Percentiles rank a stretch among this genome's conserved stretches.
phyloP scores from a whole-genome alignment of 2,113 vertebrate species.

The Penelope pileata region DNA sequence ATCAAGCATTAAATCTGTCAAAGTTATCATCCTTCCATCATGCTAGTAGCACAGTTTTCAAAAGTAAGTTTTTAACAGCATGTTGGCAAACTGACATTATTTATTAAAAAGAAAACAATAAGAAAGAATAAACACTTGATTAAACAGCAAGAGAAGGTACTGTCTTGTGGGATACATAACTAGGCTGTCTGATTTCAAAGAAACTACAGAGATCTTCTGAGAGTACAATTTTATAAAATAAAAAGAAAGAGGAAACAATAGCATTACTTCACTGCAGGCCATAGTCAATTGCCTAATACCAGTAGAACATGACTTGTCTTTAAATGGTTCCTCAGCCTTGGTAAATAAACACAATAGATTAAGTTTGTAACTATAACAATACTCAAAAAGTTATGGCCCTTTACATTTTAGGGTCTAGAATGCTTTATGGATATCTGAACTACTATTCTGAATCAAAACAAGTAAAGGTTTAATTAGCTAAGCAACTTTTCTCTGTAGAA shows the following conservation, averaged over 20 bases:
- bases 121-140: background rate
- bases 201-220: background rate
- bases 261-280: accelerated
- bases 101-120: background rate
- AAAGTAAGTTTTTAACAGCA: background rate
- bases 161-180: background rate
- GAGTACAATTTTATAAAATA: background rate
- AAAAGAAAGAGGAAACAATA: background rate
- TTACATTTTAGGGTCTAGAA: background rate
- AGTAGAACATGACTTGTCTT: background rate
- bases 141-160: background rate
- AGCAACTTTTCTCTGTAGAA: background rate
- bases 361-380: background rate
- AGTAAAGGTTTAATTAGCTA: background rate
- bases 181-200: background rate
- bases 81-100: background rate
- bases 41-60: background rate
- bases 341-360: background rate
- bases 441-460: background rate
- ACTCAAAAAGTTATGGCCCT: background rate
- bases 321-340: background rate
- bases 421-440: background rate
- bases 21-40: background rate
- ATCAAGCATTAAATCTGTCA: background rate
- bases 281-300: background rate